phyloP scores from a whole-genome alignment of 2,888 invertebrate genomes.

The Dinocampus coccinellae region DNA sequence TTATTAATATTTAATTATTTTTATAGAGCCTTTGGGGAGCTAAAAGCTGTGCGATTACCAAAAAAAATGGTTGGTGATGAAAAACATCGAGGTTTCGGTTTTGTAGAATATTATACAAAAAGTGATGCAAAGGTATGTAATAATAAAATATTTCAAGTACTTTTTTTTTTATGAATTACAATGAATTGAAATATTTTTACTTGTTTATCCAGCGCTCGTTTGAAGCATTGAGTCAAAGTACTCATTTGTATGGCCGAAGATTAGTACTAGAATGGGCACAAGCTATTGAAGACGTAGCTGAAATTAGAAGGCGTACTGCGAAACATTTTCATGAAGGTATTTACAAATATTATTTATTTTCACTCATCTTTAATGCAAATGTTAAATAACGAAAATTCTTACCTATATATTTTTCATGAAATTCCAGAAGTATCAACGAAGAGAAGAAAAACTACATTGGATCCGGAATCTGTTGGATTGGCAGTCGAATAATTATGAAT shows the following conservation, averaged over 20 bases:
- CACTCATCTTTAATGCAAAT: not conserved
- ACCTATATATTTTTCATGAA: slow-evolving; percentile 1
- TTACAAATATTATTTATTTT: slow-evolving; percentile 19
- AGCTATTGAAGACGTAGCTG: slow-evolving; percentile 81
- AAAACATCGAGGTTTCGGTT: slow-evolving; percentile 95
- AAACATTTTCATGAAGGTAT: slow-evolving; percentile 72
- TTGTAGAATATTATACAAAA: slow-evolving; percentile 91
- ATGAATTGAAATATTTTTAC: not conserved
- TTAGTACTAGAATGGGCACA: slow-evolving; percentile 97
- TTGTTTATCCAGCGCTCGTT: slow-evolving; percentile 82
- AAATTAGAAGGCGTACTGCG: slow-evolving; percentile 88
- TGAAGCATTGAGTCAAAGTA: slow-evolving; percentile 92
- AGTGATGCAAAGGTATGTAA: slow-evolving; percentile 89
- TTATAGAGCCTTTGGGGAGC: slow-evolving; percentile 90
- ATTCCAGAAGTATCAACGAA: slow-evolving; percentile 47
- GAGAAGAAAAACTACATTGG: slow-evolving; percentile 54
- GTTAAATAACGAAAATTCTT: not conserved
- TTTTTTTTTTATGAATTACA: not conserved
- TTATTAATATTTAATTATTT: slow-evolving; percentile 22
- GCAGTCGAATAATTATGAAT: slow-evolving; percentile 44
- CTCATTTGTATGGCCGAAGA: slow-evolving; percentile 96
- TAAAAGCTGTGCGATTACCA: slow-evolving; percentile 91
- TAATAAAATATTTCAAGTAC: not conserved
- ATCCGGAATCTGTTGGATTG: slow-evolving; percentile 58
- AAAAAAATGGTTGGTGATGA: slow-evolving; percentile 86